A percentile compares a stretch with the other conserved stretches of the same genome.
Conservation (phyloP, 2,888 invertebrate species). For the Drepanosiphum platanoidis region DNA sequence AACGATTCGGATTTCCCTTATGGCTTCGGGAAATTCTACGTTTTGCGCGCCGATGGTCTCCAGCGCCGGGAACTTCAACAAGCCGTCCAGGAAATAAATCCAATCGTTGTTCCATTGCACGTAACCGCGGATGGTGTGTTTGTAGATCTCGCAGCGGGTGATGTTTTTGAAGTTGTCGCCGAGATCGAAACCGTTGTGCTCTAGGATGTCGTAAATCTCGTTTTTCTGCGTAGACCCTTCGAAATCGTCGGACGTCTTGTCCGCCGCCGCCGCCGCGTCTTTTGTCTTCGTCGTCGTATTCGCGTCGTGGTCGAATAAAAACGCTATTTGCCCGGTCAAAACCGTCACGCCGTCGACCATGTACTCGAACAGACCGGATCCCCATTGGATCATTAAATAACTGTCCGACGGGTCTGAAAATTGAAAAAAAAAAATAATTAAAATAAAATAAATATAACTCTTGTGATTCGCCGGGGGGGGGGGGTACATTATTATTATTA, state of each 20-base stretch:
- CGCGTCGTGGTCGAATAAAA: background rate
- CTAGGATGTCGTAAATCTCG: slow-evolving; percentile 4
- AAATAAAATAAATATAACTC: background rate
- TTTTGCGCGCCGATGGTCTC: background rate
- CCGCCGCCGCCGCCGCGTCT: too few relatives aligned
- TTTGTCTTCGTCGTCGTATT: too few relatives aligned
- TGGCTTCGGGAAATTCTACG: background rate
- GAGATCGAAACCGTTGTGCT: slow-evolving; percentile 18
- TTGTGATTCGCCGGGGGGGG: too few relatives aligned
- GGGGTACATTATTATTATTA: too few relatives aligned
- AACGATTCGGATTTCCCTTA: background rate
- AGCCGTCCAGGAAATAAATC: slow-evolving; percentile 44
- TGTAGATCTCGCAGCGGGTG: background rate
- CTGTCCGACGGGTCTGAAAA: background rate
- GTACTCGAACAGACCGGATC: slow-evolving; percentile 35
- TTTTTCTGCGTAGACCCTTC: background rate
- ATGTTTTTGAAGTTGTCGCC: slow-evolving; percentile 13
- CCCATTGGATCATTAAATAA: slow-evolving; percentile 15
- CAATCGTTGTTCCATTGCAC: slow-evolving; percentile 48
- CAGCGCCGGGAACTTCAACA: slow-evolving; percentile 36
- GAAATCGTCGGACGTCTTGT: background rate
- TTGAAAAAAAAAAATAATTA: background rate
- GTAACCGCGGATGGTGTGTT: background rate
- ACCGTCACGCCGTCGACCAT: background rate
- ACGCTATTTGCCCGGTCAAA: background rate